Evolutionary conservation across 2,113 vertebrate genomes (phyloP).

Genomic region (Semnopithecus entellus): DNA sequence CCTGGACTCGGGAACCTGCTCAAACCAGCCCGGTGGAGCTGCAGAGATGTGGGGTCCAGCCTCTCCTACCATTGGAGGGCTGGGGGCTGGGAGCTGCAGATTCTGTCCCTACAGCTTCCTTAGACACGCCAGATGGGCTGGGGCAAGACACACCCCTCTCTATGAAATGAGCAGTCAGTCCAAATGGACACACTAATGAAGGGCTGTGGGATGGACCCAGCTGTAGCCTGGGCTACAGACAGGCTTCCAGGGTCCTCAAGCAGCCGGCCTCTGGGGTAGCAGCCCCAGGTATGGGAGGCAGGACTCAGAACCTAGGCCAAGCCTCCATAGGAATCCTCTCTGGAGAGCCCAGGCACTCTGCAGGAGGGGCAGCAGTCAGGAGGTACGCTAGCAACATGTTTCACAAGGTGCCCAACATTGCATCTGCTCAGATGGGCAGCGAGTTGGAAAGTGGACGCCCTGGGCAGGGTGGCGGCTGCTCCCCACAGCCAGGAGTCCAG

Average conservation of each 20-base stretch:
- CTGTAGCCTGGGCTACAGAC: not conserved
- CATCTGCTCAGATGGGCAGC: slow-evolving; percentile 68
- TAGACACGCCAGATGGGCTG: not conserved
- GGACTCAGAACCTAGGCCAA: no score
- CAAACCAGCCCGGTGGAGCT: not conserved
- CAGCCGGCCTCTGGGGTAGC: not conserved
- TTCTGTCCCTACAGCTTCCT: not conserved
- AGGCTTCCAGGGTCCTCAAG: not conserved
- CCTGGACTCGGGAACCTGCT: not conserved
- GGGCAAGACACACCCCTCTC: not conserved
- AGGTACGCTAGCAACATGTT: not conserved
- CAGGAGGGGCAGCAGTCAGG: not conserved
- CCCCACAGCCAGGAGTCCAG: not conserved
- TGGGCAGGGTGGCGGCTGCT: not conserved
- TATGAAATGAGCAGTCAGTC: not conserved
- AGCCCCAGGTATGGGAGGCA: no score
- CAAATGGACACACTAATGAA: not conserved
- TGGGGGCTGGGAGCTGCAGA: not conserved
- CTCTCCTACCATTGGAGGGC: not conserved
- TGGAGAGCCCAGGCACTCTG: not conserved
- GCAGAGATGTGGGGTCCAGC: not conserved
- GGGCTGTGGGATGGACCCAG: not conserved
- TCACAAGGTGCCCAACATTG: slow-evolving; percentile 53
- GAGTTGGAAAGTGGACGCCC: slow-evolving; percentile 44
- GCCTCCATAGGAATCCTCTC: no score